Evolutionary conservation across 2,888 invertebrate genomes (phyloP).

Genomic region (Poecilus cupreus): DNA sequence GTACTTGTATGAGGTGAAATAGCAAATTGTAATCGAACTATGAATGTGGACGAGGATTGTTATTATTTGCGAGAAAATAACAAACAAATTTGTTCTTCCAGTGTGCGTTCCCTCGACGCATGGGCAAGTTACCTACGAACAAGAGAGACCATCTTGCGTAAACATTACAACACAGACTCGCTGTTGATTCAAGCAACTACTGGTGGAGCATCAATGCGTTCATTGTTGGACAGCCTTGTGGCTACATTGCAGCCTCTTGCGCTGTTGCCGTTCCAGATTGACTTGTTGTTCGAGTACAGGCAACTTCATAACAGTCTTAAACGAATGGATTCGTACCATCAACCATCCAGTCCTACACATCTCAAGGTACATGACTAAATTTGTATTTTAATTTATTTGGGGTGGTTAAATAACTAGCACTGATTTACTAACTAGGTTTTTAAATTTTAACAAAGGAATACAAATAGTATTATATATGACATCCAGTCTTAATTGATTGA

Average conservation of each 20-base stretch:
- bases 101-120: slow-evolving; percentile 90
- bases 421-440: not conserved
- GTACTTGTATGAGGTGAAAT: no score
- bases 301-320: slow-evolving; percentile 85
- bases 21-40: no score
- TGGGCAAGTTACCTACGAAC: slow-evolving; percentile 92
- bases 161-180: slow-evolving; percentile 86
- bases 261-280: slow-evolving; percentile 86
- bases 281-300: slow-evolving; percentile 86
- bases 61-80: no score
- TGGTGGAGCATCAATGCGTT: slow-evolving; percentile 77
- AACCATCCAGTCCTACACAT: slow-evolving; percentile 70
- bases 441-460: not conserved
- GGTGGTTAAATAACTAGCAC: not conserved
- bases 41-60: no score
- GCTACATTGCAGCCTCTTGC: slow-evolving; percentile 87
- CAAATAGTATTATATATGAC: no score
- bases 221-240: slow-evolving; percentile 83
- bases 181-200: slow-evolving; percentile 81
- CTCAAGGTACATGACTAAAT: slow-evolving; percentile 64
- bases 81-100: slow-evolving; percentile 69
- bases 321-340: slow-evolving; percentile 75
- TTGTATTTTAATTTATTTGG: not conserved
- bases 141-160: slow-evolving; percentile 86
- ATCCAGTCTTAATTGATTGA: not conserved